Evolutionary conservation across 2,113 vertebrate species (phyloP).

Genomic region (Chloropsis cyanopogon): DNA sequence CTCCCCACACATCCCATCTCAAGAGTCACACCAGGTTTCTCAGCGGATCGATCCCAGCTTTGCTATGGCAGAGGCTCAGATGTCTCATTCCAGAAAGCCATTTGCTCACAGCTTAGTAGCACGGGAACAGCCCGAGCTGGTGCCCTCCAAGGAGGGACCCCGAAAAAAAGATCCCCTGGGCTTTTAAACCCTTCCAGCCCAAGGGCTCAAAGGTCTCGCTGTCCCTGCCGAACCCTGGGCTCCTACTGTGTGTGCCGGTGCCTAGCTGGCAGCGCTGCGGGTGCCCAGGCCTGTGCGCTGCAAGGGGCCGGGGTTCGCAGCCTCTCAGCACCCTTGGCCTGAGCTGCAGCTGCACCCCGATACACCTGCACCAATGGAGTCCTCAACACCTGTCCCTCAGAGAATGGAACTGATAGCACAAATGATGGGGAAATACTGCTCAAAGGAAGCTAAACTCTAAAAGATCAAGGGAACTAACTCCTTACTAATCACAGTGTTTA

Average conservation of each 20-base stretch:
- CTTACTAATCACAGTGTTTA: neutral
- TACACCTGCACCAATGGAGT: rapidly evolving
- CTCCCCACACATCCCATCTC: neutral
- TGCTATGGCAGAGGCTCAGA: neutral
- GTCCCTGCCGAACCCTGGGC: neutral
- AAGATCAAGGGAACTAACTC: neutral
- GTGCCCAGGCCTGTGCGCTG: neutral
- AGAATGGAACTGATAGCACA: neutral
- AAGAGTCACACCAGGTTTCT: neutral
- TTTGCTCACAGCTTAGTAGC: neutral
- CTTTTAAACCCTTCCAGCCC: neutral
- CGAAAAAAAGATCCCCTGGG: neutral
- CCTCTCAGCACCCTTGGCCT: neutral
- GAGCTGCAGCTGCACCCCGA: neutral
- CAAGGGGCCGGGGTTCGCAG: neutral
- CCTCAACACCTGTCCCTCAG: neutral
- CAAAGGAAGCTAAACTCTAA: neutral
- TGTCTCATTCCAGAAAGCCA: neutral
- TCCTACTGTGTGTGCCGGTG: neutral
- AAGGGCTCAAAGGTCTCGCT: rapidly evolving
- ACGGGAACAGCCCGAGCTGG: too few species aligned
- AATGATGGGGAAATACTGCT: neutral
- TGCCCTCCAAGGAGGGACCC: neutral
- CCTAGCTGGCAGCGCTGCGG: too few species aligned
- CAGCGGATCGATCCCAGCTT: rapidly evolving